Evolutionary conservation across 1,140 invertebrate species (phyloP), one percentile per base, ranked within the genome.

Genomic region (Metopolophium dirhodum): DNA sequence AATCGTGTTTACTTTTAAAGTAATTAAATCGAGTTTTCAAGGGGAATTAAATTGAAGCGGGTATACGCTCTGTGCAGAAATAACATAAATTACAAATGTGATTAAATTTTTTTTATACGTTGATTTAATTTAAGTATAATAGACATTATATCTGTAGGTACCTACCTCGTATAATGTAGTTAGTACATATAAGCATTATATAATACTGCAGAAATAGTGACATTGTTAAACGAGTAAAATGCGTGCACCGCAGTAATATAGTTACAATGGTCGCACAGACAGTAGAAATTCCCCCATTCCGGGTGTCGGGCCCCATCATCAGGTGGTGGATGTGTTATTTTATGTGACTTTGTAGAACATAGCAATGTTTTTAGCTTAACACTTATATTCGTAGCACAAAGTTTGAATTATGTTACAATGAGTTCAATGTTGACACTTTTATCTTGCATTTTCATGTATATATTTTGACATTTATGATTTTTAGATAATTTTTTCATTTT

Each of bases 21-120:
- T 77, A 77, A 77, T 77, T 77, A 77, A 77, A 77, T 77, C 61
- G 30, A 77, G 61, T 77, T 77, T 77, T 77, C 61, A 77, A 77
- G 61, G 61, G 61, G 61, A 77, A 77, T 77, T 77, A n/a, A 77
- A 77, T 77, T 77, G 61, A 77, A 77, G 14, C 61, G 30, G 30
- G 30, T 77, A 49, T 49, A 77, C 30, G 18, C n/a, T 18, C 30
- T 77, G 4, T 77, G 9, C 9, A 41, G 61, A n/a, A 77, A n/a
- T n/a, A 77, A 18, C 61, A 77, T 77, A 77, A 77, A 77, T 77
- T 77, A 77, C 61, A n/a, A 23, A 77, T 77, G 61, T 77, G 30
- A 77, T 77, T 77, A 77, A 14, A 30, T 68, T 77, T 77, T 77
- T 77, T 77, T 77, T 77, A n/a, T 77, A 35, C n/a, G 14, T n/a